Base-by-base conservation (phyloP, 2,888 invertebrate species). In the Eristalis intricaria region DNA sequence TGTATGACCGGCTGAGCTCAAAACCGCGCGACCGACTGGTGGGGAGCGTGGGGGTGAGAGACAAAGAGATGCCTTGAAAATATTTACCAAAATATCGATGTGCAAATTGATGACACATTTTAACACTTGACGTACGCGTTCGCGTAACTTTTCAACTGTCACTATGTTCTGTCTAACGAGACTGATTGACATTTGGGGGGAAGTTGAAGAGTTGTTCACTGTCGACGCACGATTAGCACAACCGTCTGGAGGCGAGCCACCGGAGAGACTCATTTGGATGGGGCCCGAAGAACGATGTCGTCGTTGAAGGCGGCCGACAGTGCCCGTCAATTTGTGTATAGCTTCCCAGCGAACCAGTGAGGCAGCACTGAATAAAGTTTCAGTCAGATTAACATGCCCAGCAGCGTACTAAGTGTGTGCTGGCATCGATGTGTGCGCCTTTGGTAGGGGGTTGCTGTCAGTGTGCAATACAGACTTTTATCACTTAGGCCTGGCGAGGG, bases 51-150 rank as follows among this genome's bases (percentile, higher is more conserved):
- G 5, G 29, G 15, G 65, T 15, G 15, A 23, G 63, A 0, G 13
- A 43, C 61, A 2, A 22, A 32, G 32, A 10, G 32, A 32, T 32
- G 32, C 32, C 32, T 32, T 32, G 61, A 35, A 23, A 56, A 73
- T 79, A 80, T 61, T 92, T 93, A 93, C 93, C 92, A 93, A 91
- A 91, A 93, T 92, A 89, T 93, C 93, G 89, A 93, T 93, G 90
- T 93, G 93, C 90, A 93, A 91, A 91, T 92, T 93, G 90, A 93
- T 92, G 89, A 93, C 93, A 91, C 93, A 92, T 90, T 92, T 91
- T 88, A 93, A 89, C 90, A 92, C 91, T 91, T 92, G 92, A 89
- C 90, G 92, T 73, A 92, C 92, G 79, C 91, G 91, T 89, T 90
- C 91, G 89, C 92, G 92, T 87, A 93, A 90, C 88, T 91, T 92